Evolutionary conservation across 2,797 vertebrate genomes (phyloP).

Genomic region (Valencia hispanica): DNA sequence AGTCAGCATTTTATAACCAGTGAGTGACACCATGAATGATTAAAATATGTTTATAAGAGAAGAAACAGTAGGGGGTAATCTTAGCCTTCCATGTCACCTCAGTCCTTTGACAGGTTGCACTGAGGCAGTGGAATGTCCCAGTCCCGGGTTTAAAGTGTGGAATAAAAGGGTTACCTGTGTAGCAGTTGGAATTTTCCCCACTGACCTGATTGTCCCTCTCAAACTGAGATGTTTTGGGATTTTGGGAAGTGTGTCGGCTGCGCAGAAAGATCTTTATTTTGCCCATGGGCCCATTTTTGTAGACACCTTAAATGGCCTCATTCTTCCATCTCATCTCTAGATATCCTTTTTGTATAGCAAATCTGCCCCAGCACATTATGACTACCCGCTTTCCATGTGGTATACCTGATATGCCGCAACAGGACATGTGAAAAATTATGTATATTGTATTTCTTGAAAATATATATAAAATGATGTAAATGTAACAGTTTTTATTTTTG

Average conservation of each 20-base stretch:
- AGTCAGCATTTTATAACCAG: not conserved
- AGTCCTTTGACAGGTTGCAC: not conserved
- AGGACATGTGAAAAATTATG: too few species aligned
- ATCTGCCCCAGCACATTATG: not conserved
- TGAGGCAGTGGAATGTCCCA: not conserved
- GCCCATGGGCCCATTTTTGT: not conserved
- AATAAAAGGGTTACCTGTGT: not conserved
- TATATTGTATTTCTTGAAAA: not conserved
- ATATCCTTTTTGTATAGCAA: not conserved
- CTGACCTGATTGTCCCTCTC: not conserved
- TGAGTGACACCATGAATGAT: not conserved
- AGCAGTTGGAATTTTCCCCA: not conserved
- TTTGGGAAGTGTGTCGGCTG: not conserved
- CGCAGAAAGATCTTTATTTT: not conserved
- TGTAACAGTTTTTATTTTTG: not conserved
- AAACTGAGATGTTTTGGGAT: not conserved
- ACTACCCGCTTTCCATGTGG: not conserved
- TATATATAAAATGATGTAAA: not conserved
- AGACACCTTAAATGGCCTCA: too few species aligned
- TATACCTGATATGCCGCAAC: not conserved
- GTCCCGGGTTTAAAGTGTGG: not conserved
- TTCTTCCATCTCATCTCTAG: not conserved
- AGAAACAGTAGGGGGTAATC: too few species aligned
- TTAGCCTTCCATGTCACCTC: too few species aligned
- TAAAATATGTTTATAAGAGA: not conserved